phyloP scores from a whole-genome alignment of 1,140 invertebrate species.

The Heliconius eleuchia region DNA sequence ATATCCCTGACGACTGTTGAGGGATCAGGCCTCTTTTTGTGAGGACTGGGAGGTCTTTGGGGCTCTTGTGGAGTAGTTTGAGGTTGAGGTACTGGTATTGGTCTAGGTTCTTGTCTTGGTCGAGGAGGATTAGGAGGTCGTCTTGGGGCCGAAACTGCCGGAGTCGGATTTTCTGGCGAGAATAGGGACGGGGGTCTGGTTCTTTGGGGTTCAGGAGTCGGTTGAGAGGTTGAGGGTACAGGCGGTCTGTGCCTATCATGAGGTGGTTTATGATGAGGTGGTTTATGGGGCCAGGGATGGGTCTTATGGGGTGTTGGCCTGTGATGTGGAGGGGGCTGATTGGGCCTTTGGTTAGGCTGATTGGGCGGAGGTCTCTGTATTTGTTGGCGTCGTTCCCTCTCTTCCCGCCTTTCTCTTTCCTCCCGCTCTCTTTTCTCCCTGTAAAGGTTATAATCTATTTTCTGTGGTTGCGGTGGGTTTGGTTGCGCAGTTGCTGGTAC shows the following conservation, averaged over 20 bases:
- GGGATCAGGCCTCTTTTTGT: conserved; percentile 62
- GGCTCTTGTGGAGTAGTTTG: conserved; percentile 34
- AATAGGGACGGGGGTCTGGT: conserved; percentile 70
- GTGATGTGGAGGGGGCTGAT: conserved; percentile 53
- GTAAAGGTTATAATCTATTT: conserved; percentile 77
- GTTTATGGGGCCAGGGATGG: conserved; percentile 62
- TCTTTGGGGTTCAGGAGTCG: conserved; percentile 48
- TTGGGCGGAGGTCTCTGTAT: conserved; percentile 45
- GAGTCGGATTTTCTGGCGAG: conserved; percentile 68
- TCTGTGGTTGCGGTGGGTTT: conserved; percentile 58
- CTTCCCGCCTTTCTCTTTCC: conserved; percentile 64
- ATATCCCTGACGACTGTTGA: conserved; percentile 63
- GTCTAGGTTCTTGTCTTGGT: conserved; percentile 37
- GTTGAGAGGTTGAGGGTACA: conserved; percentile 38
- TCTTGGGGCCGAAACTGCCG: conserved; percentile 52
- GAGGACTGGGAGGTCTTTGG: conserved; percentile 54
- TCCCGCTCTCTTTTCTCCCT: conserved; percentile 73
- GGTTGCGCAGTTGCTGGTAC: conserved; percentile 59
- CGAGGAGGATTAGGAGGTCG: conserved; percentile 44
- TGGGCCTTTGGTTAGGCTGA: conserved; percentile 40
- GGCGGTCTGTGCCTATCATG: conserved; percentile 56
- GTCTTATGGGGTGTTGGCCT: conserved; percentile 57
- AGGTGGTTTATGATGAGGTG: conserved; percentile 62
- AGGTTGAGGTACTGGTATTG: conserved; percentile 31
- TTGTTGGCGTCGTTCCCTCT: conserved; percentile 58